Percentiles rank a stretch among this genome's conserved stretches.
Evolutionary conservation across 2,888 invertebrate species (phyloP).

Genomic region (Microdon myrmicae): DNA sequence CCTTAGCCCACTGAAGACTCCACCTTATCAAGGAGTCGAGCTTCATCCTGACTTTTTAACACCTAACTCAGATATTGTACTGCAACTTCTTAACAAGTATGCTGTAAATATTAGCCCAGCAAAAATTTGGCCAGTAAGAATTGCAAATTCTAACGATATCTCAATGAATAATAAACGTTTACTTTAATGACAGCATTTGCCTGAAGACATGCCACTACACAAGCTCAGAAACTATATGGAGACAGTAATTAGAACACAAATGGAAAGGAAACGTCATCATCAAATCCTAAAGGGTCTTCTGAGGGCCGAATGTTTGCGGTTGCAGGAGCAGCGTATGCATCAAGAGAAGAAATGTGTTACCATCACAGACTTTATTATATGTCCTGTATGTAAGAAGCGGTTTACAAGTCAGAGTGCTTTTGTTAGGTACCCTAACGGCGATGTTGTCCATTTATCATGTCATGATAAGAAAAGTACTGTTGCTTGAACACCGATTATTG

Average conservation of each 20-base stretch:
- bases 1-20: conserved; percentile 67
- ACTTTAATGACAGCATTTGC: conserved; percentile 71
- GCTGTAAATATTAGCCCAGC: conserved; percentile 86
- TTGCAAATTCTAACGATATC: not conserved
- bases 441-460: conserved; percentile 93
- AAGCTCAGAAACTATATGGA: conserved; percentile 83
- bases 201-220: conserved; percentile 80
- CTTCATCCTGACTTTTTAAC: conserved; percentile 73
- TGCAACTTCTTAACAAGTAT: conserved; percentile 83
- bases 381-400: conserved; percentile 91
- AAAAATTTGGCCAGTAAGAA: conserved; percentile 70
- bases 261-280: conserved; percentile 77
- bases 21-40: conserved; percentile 62
- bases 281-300: conserved; percentile 86
- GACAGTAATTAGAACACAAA: conserved; percentile 78
- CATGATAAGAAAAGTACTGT: conserved; percentile 66
- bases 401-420: conserved; percentile 95
- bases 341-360: conserved; percentile 85
- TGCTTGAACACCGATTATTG: too few relatives aligned
- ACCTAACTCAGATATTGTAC: conserved; percentile 82
- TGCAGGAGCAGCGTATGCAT: conserved; percentile 79
- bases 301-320: conserved; percentile 86
- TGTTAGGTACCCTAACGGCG: conserved; percentile 90
- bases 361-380: conserved; percentile 87
- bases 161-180: not conserved